Evolutionary conservation across 2,888 invertebrate species (phyloP), one percentile per base, ranked within the genome.

Genomic region (Arenicola marina): DNA sequence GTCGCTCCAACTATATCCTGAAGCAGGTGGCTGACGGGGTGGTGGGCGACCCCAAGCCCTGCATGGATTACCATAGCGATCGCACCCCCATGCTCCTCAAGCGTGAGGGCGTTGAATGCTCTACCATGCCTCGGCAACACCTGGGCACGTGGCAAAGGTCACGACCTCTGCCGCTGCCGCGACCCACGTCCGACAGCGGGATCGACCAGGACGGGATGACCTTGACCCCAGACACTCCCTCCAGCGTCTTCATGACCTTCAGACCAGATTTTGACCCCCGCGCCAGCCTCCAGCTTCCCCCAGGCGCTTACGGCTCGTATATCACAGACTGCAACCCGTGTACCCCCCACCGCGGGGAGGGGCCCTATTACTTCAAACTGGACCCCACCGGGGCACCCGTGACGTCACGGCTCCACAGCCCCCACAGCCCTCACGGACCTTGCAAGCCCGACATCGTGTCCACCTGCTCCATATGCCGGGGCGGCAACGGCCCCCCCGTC

Each of bases 1-100:
- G 67, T 45, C 64, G 67, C 18, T 67, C 67, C 28, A 67, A 67
- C 54, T 67, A 67, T 56, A 29, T 64, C 32, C 59, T 67, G 45
- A 64, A 59, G 44, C 65, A 60, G 29, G 55, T 64, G 21, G n/a
- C 45, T 11, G 58, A 62, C 7, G 57, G 28, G 3, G 51, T 53
- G 2, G 53, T 38, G 24, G 53, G 45, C 11, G 56, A 65, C n/a
- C 51, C 33, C n/a, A 53, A 32, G 33, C 28, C 31, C 4, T 7
- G 26, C 7, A 24, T 48, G 7, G 48, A 24, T 24, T 11, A 11
- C 26, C 43, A 33, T 28, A 57, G 56, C 4, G 61, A 61, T 56
- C 59, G 59, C 44, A 59, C 65, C 28, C 62, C 62, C 2, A 62
- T 65, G 56, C 44, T 65, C 2, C n/a, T n/a, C n/a, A 18, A 18